Conservation (phyloP, 1,140 invertebrate genomes). For the Cataglyphis hispanica region DNA sequence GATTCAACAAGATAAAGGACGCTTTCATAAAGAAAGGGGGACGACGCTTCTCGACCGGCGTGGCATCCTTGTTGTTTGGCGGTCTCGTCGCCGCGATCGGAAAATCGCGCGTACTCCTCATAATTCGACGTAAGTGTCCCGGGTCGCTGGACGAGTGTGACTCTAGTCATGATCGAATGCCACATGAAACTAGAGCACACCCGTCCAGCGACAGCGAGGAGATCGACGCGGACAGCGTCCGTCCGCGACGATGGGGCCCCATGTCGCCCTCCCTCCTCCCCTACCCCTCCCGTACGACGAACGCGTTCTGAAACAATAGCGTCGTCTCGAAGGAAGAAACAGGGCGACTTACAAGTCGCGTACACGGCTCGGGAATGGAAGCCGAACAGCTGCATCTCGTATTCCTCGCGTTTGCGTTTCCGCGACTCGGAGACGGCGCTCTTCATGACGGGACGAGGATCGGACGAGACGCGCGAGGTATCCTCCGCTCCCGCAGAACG, state of each 20-base stretch:
- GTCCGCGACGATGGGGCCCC: not conserved
- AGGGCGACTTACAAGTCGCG: slow-evolving; percentile 78
- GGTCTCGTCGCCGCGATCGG: not conserved
- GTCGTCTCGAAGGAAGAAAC: slow-evolving; percentile 53
- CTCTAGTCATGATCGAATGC: slow-evolving; percentile 83
- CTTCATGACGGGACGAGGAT: slow-evolving; percentile 62
- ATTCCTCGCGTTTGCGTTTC: slow-evolving; percentile 80
- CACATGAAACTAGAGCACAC: slow-evolving; percentile 84
- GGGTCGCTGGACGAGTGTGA: slow-evolving; percentile 83
- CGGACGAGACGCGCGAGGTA: slow-evolving; percentile 15
- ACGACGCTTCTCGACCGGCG: not conserved
- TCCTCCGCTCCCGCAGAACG: not conserved
- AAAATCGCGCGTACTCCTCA: slow-evolving; percentile 32
- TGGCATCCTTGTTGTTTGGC: not conserved
- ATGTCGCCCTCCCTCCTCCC: not conserved
- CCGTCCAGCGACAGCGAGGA: slow-evolving; percentile 74
- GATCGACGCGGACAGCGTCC: not conserved
- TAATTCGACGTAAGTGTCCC: slow-evolving; percentile 71
- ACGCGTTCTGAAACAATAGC: slow-evolving; percentile 69
- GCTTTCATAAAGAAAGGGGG: not conserved
- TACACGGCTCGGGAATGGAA: slow-evolving; percentile 80
- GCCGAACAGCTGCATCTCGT: slow-evolving; percentile 84
- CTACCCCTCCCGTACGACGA: no score
- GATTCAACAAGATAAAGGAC: not conserved
- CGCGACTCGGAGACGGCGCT: slow-evolving; percentile 58